Base-by-base conservation (phyloP, 2,888 invertebrate species). In the Ypsolopha scabrella region DNA sequence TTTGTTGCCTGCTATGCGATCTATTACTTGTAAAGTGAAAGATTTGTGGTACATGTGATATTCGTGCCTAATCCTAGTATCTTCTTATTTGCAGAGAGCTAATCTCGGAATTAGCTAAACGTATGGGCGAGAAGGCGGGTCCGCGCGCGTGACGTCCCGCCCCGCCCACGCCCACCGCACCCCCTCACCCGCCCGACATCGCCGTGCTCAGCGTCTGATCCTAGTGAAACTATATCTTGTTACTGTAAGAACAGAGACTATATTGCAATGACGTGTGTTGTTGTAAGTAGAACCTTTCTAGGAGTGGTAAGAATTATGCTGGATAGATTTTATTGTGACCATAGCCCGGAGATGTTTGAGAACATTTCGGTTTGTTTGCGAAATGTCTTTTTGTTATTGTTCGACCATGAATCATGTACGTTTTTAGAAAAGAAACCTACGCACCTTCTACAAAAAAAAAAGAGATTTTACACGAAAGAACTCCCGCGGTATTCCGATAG, bases 71-170 rank as follows among this genome's bases (percentile, higher is more conserved):
- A 36, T 34, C 1, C 7, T 1, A 24, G 10, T 41, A 9, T 13
- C 33, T 44, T 2, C n/a, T 46, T 46, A 48, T 47, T 10, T 47
- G 8, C 74, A 86, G 85, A 55, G 87, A 87, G 60, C 61, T 87
- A 44, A 73, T 87, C 54, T 65, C 71, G 0, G 87, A 87, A 60
- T 60, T 85, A 50, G 77, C 80, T 34, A 85, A 86, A 59, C 77
- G 75, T 13, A 68, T 79, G 67, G 78, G 76, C 0, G 85, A 85
- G 70, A 82, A 85, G 60, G 62, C 71, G 0, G 63, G 65, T 9
- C 55, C 74, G 55, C 54, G 79, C 56, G 75, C 75, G 73, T 75
- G 75, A 75, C 75, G 50, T 57, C 36, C 58, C 54, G 51, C 63
- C 70, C 62, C 64, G 67, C 53, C 53, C 56, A 36, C 58, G 53